A percentile compares a stretch with the other conserved stretches of the same genome.
Evolutionary conservation across 1,140 invertebrate genomes (phyloP).

Genomic region (Drosophila nannoptera): DNA sequence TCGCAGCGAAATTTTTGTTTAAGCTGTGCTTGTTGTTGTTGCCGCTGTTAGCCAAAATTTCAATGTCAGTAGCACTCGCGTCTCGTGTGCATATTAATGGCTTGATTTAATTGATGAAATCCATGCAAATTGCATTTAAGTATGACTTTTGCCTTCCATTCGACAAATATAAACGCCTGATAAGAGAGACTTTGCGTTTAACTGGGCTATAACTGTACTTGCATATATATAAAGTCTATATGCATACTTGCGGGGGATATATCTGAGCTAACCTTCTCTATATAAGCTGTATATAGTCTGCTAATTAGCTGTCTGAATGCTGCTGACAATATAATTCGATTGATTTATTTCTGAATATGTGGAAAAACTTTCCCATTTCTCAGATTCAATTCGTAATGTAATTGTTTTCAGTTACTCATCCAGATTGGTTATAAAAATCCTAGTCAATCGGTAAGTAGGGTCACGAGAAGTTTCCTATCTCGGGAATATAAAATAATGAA

Average conservation of each 20-base stretch:
- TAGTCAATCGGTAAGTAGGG: too few relatives aligned
- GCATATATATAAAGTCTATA: too few relatives aligned
- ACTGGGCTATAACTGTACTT: neutral
- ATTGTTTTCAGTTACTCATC: too few relatives aligned
- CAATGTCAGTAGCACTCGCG: slow-evolving; percentile 64
- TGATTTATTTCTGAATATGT: too few relatives aligned
- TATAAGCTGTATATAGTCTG: neutral
- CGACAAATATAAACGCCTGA: neutral
- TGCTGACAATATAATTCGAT: too few relatives aligned
- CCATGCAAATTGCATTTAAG: slow-evolving; percentile 12
- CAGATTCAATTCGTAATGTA: too few relatives aligned
- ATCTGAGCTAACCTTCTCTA: neutral
- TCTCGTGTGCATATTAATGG: slow-evolving; percentile 62
- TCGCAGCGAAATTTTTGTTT: slow-evolving; percentile 55
- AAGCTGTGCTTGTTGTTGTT: slow-evolving; percentile 5
- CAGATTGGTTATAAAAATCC: too few relatives aligned
- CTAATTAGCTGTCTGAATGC: neutral
- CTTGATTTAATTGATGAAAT: slow-evolving; percentile 22
- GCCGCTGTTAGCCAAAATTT: slow-evolving; percentile 54
- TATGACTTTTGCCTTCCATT: neutral
- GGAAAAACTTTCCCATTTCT: too few relatives aligned
- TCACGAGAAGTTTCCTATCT: too few relatives aligned
- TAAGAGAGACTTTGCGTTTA: neutral
- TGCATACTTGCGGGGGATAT: neutral
- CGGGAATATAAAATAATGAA: too few relatives aligned